Evolutionary conservation across 1,140 invertebrate genomes (phyloP), one percentile per base, ranked within the genome.

Genomic region (Scaptomyza montana): DNA sequence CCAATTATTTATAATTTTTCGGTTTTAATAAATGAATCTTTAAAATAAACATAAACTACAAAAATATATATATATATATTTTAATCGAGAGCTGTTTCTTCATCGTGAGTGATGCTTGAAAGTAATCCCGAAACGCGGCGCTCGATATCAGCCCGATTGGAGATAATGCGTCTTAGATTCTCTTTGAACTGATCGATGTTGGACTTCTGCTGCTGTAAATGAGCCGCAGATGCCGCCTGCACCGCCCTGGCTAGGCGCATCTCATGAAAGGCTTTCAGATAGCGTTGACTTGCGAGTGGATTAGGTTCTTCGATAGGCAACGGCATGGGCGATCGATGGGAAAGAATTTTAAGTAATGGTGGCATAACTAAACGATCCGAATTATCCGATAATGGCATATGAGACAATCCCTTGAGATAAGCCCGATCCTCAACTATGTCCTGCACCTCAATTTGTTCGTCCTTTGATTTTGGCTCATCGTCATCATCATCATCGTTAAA

Each of bases 141-240:
- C 25, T 67, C 69, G 21, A 72, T 67, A 13, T 25, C 43, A 2
- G 30, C 62, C 8, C 49, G 63, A 51, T 72, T 72, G 25, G 49
- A 21, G 50, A 67, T 30, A 2, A 72, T 30, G 16, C 63, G 55
- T 8, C 25, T 30, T 0, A 72, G 49, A 33, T 72, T 72, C 30
- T 72, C 55, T 5, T 28, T 47, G 25, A 67, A 72, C 2, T 30
- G 3, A 6, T 54, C 39, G 5, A 3, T 9, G 8, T 33, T 45
- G 9, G 9, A 25, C 3, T 46, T 16, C 21, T 55, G 25, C 7
- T 12, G 19, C 12, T 8, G 36, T 2, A 10, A 30, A 5, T 41
- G 49, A 16, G 41, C 63, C 5, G 47, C 55, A 1, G 28, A 19
- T 1, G 47, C 55, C 0, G 30, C 63, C 30, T 67, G 21, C 12